Evolutionary conservation across 2,888 invertebrate species (phyloP), one percentile per base, ranked within the genome.

Genomic region (Sinhomidia bicolor): DNA sequence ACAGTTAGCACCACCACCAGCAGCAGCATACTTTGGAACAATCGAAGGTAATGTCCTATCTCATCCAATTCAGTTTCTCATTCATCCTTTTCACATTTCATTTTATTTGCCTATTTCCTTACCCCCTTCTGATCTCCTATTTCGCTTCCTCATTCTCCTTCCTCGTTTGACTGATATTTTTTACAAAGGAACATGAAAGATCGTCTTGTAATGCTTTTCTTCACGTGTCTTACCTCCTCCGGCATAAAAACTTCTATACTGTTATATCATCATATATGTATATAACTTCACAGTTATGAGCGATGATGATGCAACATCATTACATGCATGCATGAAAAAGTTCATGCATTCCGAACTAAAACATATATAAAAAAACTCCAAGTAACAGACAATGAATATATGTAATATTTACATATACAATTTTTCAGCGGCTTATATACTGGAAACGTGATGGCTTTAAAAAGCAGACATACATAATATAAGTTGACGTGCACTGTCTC

Each of bases 71-170:
- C 84, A 71, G 79, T 82, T 82, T 89, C 57, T 71, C 86, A 90
- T 90, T 89, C 89, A 87, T 89, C 89, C 87, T 62, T 90, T 82
- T 90, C 89, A 76, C 89, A 88, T 89, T 88, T 85, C 88, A 88
- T 89, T 89, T 84, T 79, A 88, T 85, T 88, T 85, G 80, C 82
- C 80, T 85, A 86, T 85, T 85, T 89, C 85, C 82, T 79, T 47
- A 60, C 62, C 82, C 71, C 78, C 81, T 80, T 78, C 60, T 79
- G 68, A 14, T 88, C 74, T 51, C 62, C 51, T 60, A 36, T 57
- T 84, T 36, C 57, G 29, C 57, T 62, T 76, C 83, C 71, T 85
- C 68, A 57, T 88, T 88, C 85, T 65, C 41, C 36, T 89, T 60
- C 79, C 68, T 17, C 60, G 79, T 82, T 84, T 89, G 85, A 85